Base-by-base conservation (phyloP, 2,888 invertebrate species). In the Leptopterna dolabrata region DNA sequence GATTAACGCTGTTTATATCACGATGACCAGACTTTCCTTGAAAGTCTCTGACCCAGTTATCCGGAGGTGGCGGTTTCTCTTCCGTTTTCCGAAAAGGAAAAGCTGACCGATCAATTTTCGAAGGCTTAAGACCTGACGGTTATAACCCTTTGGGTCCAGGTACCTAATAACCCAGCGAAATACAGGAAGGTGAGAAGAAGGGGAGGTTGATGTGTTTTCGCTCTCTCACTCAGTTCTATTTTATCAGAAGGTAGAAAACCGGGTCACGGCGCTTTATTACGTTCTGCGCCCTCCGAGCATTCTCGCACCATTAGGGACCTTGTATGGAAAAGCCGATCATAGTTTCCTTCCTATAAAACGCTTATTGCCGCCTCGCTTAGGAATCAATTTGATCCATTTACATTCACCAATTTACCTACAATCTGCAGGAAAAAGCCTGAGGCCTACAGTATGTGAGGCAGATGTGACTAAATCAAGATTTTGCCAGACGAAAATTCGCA, bases 231-330 rank as follows among this genome's bases (percentile, higher is more conserved):
- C n/a, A 14, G 51, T n/a, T 51, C 51, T n/a, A 11, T 19, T 24
- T 24, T 63, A 63, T 63, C 63, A 27, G 27, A 63, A 27, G 73
- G 19, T 36, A 19, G 36, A 73, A 73, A 73, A 73, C 41, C 9
- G 19, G 73, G 73, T 73, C 73, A 73, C 36, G 41, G 30, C 36
- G 73, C 73, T 73, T 73, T 73, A 73, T 73, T 73, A 36, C 73
- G 30, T 36, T 30, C 19, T 9, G 73, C 9, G 36, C 73, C 19
- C 16, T 7, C 36, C 71, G 14, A 71, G 19, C 29, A 24, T 13
- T 41, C 41, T 41, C 73, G 4, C 36, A 14, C 36, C 41, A 73
- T 73, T 73, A 73, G 36, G 36, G 41, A 16, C 7, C 63, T 63
- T 63, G 63, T 63, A 24, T 24, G 19, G 63, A 63, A 24, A 19